phyloP scores from a whole-genome alignment of 2,888 invertebrate genomes.

The Drosophila neotestacea region DNA sequence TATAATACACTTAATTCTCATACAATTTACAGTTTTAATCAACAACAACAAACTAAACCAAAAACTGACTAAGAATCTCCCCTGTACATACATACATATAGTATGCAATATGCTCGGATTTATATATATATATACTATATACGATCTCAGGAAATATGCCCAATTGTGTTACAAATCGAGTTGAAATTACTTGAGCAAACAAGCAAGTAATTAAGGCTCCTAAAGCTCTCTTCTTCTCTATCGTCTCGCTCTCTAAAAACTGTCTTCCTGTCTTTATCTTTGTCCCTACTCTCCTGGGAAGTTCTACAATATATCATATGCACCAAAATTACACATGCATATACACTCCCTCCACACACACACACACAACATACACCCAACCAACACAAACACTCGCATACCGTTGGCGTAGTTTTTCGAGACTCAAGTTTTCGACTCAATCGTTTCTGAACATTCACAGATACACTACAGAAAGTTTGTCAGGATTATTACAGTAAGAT shows the following conservation, averaged over 20 bases:
- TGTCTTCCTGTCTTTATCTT: background rate
- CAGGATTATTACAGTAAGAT: constrained; percentile 84
- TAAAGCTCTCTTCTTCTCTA: constrained; percentile 4
- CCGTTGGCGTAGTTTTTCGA: constrained; percentile 21
- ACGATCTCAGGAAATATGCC: background rate
- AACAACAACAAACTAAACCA: constrained; percentile 34
- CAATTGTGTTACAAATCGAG: background rate
- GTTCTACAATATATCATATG: constrained; percentile 30
- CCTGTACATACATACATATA: constrained; percentile 45
- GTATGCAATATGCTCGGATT: background rate
- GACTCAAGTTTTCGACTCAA: constrained; percentile 29
- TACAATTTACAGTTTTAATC: constrained; percentile 20
- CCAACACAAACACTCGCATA: constrained; percentile 26
- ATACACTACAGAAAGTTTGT: constrained; percentile 83
- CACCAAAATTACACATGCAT: constrained; percentile 20
- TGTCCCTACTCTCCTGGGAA: constrained; percentile 20
- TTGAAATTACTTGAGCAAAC: constrained; percentile 1
- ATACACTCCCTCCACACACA: constrained; percentile 2
- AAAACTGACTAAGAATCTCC: constrained; percentile 19
- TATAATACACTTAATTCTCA: constrained; percentile 66
- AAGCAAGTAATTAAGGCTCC: constrained; percentile 10
- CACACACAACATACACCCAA: constrained; percentile 23
- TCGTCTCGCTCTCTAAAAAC: constrained; percentile 7
- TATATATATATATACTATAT: constrained; percentile 41
- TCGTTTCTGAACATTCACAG: constrained; percentile 72